Evolutionary conservation across 2,797 vertebrate genomes (phyloP), one percentile per base, ranked within the genome.

Genomic region (Hapalemur alaotrensis): DNA sequence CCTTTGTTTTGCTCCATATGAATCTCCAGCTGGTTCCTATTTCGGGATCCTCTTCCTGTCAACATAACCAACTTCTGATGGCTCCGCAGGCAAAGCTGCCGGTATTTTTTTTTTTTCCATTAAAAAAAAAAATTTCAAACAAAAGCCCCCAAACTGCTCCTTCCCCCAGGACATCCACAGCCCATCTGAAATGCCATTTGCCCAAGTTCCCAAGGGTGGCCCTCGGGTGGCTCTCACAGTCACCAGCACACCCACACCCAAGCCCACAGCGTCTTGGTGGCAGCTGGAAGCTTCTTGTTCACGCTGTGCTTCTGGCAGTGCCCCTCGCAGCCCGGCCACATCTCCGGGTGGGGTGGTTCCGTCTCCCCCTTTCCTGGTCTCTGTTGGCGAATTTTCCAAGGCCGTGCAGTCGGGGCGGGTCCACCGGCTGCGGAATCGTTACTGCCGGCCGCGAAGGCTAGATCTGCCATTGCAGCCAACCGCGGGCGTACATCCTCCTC

Each of bases 1-100:
- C 59, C 32, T 73, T 38, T 23, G 59, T 14, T 65, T 93, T 38
- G n/a, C 79, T 89, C 87, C 89, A 76, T 14, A 5, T 18, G 54
- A 46, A 2, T 69, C 83, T 70, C 59, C 93, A 93, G 79, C 79
- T 76, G 85, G 69, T 82, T 70, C 59, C 92, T 35, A 14, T 78
- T 91, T 92, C 28, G 35, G 69, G 73, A 52, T 14, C 67, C 59
- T 6, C 1, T 25, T 32, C 70, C 69, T 32, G 63, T 65, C 91
- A 69, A 28, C 43, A 9, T 11, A 65, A 72, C 52, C 67, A 38
- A 41, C 79, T 76, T 78, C 80, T 46, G 43, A 73, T 6, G 75
- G 17, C 8, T 32, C 17, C 18, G 0, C 46, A 14, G 38, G 23
- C 28, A 28, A 54, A 52, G 41, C 30, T 28, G n/a, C 32, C 23